phyloP scores from a whole-genome alignment of 1,140 invertebrate species.

The Zaprionus taronus region DNA sequence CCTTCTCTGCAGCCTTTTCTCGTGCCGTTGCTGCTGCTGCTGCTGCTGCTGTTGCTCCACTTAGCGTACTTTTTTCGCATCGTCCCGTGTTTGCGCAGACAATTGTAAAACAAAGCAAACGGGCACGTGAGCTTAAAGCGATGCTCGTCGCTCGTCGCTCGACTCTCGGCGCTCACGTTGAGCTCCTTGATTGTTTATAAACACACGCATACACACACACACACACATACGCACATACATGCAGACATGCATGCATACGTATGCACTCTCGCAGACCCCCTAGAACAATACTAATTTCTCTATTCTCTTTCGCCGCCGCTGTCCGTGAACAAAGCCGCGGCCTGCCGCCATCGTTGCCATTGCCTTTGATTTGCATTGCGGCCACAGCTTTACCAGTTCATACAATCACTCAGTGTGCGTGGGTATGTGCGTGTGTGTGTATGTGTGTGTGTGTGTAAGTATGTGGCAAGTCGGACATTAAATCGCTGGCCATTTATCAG shows the following conservation, averaged over 20 bases:
- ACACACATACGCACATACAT: background rate
- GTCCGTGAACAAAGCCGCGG: constrained; percentile 16
- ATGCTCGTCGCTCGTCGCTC: constrained; percentile 22
- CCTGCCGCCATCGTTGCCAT: constrained; percentile 11
- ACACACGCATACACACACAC: background rate
- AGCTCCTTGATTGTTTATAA: constrained; percentile 40
- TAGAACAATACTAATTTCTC: constrained; percentile 42
- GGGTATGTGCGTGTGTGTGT: background rate
- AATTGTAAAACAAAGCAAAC: constrained; percentile 55
- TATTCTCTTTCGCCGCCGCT: constrained; percentile 18
- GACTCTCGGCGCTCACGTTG: constrained; percentile 13
- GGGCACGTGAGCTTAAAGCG: constrained; percentile 45
- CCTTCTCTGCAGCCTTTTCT: background rate
- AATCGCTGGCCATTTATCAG: constrained; percentile 48
- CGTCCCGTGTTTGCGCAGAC: constrained; percentile 38
- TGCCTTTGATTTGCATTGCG: constrained; percentile 46
- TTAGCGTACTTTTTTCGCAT: constrained; percentile 21
- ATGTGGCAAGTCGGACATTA: constrained; percentile 33
- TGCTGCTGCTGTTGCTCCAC: constrained; percentile 20
- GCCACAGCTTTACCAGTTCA: constrained; percentile 27
- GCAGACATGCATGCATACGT: background rate
- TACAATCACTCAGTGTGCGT: background rate
- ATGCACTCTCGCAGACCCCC: background rate
- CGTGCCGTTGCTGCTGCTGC: background rate
- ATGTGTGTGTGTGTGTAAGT: background rate